phyloP scores from a whole-genome alignment of 2,797 vertebrate species.

The Mormyrus proboscirostris region DNA sequence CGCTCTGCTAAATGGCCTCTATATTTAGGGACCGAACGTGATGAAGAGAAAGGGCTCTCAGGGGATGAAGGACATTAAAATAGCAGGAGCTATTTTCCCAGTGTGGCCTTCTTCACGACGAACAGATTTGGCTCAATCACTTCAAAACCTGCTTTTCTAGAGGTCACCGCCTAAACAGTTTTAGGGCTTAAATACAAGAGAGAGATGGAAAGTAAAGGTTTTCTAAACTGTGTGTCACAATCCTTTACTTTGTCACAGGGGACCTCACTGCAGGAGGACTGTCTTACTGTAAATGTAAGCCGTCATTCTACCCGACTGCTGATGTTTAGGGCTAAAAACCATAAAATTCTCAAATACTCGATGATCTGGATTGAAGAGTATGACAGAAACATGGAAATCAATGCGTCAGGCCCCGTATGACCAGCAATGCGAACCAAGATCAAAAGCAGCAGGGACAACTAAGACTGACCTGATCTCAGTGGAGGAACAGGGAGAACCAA shows the following conservation, averaged over 20 bases:
- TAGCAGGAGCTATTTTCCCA: neutral
- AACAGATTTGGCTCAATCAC: neutral
- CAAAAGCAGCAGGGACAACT: neutral
- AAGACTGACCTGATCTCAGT: neutral
- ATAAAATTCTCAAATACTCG: neutral
- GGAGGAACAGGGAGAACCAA: neutral
- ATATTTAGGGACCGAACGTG: conserved; percentile 6
- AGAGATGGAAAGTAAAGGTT: neutral
- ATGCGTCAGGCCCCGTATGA: neutral
- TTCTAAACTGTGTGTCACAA: neutral
- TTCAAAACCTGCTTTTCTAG: neutral
- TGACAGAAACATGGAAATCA: neutral
- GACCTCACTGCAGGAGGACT: neutral
- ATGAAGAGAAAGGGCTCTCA: neutral
- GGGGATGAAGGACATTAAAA: conserved; percentile 4
- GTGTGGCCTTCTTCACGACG: neutral
- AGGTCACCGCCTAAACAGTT: neutral
- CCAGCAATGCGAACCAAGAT: neutral
- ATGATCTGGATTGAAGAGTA: neutral
- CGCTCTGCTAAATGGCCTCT: neutral
- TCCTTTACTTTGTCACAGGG: neutral
- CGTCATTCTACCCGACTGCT: neutral
- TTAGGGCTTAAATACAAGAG: neutral
- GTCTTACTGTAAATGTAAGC: neutral
- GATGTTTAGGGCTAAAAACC: neutral